Percentiles rank a stretch among this genome's conserved stretches.
phyloP scores from a whole-genome alignment of 2,113 vertebrate species.

The Gnathonemus longibarbis region DNA sequence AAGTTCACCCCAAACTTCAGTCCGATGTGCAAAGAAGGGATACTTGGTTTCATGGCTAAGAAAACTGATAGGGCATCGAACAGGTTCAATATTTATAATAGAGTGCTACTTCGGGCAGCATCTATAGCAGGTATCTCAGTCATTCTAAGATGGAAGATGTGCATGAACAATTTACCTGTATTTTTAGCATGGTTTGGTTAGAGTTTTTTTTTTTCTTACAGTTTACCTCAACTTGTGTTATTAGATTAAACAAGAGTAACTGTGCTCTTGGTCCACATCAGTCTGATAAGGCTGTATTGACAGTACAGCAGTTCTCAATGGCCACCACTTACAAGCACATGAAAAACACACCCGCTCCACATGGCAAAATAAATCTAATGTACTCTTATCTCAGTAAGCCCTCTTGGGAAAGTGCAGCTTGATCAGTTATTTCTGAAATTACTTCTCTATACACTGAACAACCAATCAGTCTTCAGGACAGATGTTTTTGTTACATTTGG shows the following conservation, averaged over 20 bases:
- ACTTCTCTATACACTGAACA: conserved; percentile 19
- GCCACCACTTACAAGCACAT: conserved; percentile 9
- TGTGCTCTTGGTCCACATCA: background rate
- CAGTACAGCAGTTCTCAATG: background rate
- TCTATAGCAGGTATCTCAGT: background rate
- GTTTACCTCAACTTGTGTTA: background rate
- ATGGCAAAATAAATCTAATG: conserved; percentile 24
- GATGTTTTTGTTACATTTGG: conserved; percentile 19
- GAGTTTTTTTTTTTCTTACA: background rate
- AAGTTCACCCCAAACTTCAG: background rate
- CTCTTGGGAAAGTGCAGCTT: conserved; percentile 19
- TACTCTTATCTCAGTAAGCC: conserved; percentile 36
- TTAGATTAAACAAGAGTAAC: background rate
- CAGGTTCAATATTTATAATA: background rate
- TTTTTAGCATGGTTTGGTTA: background rate
- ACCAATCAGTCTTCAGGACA: conserved; percentile 9
- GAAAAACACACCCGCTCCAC: conserved; percentile 26
- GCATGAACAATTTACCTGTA: background rate
- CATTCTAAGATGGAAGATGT: background rate
- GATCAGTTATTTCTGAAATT: conserved; percentile 25
- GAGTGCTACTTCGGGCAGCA: background rate
- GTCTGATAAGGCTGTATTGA: background rate
- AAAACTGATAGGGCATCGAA: background rate
- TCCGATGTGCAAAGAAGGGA: background rate
- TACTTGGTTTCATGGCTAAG: background rate